A percentile compares a stretch with the other conserved stretches of the same genome.
Conservation (phyloP, 2,888 invertebrate genomes). For the Ptilodon capucinus region DNA sequence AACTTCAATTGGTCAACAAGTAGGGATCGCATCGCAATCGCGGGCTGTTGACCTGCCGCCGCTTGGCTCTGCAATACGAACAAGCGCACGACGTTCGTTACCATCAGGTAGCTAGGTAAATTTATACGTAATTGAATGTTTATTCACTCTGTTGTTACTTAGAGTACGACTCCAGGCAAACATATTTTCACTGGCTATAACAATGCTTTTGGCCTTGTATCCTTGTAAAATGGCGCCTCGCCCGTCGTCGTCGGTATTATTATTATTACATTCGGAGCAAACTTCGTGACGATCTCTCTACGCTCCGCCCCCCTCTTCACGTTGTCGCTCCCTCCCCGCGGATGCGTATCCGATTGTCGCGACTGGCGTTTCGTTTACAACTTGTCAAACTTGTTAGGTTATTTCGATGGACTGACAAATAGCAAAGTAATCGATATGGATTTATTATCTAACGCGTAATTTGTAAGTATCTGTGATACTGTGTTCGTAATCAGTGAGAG, state of each 20-base stretch:
- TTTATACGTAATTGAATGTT: conserved; percentile 26
- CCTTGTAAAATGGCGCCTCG: conserved; percentile 82
- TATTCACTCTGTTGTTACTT: conserved; percentile 22
- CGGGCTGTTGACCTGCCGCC: conserved; percentile 75
- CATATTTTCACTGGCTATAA: conserved; percentile 57
- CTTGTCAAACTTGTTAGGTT: conserved; percentile 82
- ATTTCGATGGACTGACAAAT: conserved; percentile 62
- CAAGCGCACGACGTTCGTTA: conserved; percentile 48
- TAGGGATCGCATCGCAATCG: conserved; percentile 67
- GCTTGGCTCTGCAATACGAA: conserved; percentile 52
- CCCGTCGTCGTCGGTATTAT: conserved; percentile 73
- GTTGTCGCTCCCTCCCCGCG: conserved; percentile 55
- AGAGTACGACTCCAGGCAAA: conserved; percentile 30
- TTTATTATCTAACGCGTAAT: conserved; percentile 48
- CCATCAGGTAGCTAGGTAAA: conserved; percentile 46
- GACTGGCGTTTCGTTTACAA: conserved; percentile 77
- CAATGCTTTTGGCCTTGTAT: conserved; percentile 77
- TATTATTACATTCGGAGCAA: conserved; percentile 80
- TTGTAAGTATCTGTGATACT: conserved; percentile 52
- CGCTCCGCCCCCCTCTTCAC: conserved; percentile 47
- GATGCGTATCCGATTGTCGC: conserved; percentile 82
- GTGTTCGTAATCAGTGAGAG: conserved; percentile 39
- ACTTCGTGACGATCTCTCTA: conserved; percentile 81
- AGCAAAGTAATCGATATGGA: conserved; percentile 50
- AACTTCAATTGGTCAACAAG: conserved; percentile 61